phyloP scores from a whole-genome alignment of 2,888 invertebrate species.

The Platycheirus rosarum region DNA sequence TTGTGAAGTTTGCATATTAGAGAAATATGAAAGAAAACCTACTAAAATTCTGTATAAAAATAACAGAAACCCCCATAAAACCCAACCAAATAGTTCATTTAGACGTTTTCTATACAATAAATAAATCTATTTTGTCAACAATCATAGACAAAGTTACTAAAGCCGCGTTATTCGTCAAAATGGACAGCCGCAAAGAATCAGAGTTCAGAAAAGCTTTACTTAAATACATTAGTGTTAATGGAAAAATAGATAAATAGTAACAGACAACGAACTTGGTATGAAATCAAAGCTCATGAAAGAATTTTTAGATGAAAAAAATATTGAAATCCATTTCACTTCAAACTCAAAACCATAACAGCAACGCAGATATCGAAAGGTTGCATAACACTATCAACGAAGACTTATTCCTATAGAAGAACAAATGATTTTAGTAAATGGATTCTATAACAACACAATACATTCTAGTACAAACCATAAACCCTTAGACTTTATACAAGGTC shows the following conservation, averaged over 20 bases:
- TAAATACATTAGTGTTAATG: slow-evolving; percentile 20
- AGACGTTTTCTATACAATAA: slow-evolving; percentile 30
- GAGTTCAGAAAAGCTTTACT: slow-evolving; percentile 22
- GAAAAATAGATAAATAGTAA: slow-evolving; percentile 17
- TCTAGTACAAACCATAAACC: slow-evolving; percentile 23
- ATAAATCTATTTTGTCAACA: slow-evolving; percentile 24
- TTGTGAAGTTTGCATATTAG: no score
- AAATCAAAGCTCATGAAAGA: slow-evolving; percentile 16
- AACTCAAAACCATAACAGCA: no score
- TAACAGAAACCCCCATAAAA: slow-evolving; percentile 20
- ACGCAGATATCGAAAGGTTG: slow-evolving; percentile 31
- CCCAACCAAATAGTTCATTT: slow-evolving; percentile 34
- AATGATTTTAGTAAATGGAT: neutral
- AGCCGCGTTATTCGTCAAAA: slow-evolving; percentile 24
- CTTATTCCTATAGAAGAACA: slow-evolving; percentile 42
- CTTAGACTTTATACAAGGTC: slow-evolving; percentile 24
- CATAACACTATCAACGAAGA: slow-evolving; percentile 35
- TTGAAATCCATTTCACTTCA: neutral
- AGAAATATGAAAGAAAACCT: slow-evolving; percentile 2
- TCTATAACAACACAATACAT: slow-evolving; percentile 41
- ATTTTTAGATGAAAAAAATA: slow-evolving; percentile 28
- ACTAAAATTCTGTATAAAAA: slow-evolving; percentile 2
- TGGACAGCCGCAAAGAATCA: slow-evolving; percentile 13
- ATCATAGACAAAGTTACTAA: slow-evolving; percentile 74
- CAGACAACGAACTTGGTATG: no score